These are phyloP conservation scores for Mamestra configurata DNA, from an alignment of 1,140 invertebrate species.

Conservation along the genomic window DNA sequence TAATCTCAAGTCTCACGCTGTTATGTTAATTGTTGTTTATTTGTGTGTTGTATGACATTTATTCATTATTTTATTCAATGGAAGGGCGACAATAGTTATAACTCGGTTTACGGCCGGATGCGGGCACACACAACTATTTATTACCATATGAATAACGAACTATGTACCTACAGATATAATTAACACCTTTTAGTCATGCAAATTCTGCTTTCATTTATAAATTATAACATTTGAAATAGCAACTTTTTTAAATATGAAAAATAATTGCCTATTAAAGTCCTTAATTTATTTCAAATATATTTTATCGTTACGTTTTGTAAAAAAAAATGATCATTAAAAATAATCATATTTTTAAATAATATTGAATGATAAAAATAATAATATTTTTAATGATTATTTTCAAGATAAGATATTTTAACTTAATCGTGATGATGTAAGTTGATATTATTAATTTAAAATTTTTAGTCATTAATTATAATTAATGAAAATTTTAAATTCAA, in stretches of 20 bases:
- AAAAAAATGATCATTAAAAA: no score
- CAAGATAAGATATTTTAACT: no score
- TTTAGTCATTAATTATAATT: neutral
- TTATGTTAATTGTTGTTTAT: slow-evolving; percentile 40
- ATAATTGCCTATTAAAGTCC: no score
- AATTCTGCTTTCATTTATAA: slow-evolving; percentile 1
- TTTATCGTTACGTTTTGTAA: no score
- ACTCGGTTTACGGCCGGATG: slow-evolving; percentile 47
- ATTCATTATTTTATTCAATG: slow-evolving; percentile 36
- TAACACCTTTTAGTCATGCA: slow-evolving; percentile 19
- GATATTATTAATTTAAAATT: neutral
- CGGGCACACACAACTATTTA: slow-evolving; percentile 37
- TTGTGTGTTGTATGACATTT: slow-evolving; percentile 34
- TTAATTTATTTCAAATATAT: no score
- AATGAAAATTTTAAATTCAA: no score
- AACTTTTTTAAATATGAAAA: neutral
- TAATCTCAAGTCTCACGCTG: slow-evolving; percentile 20
- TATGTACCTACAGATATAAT: neutral
- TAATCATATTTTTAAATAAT: no score
- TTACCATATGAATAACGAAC: slow-evolving; percentile 28
- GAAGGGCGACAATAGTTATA: slow-evolving; percentile 46
- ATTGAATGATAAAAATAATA: no score
- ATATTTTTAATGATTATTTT: no score
- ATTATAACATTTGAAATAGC: neutral
- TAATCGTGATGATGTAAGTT: no score